These are phyloP conservation scores for Geotrypetes seraphini DNA, from an alignment of 2,797 vertebrate genomes.

Conservation along the genomic window DNA sequence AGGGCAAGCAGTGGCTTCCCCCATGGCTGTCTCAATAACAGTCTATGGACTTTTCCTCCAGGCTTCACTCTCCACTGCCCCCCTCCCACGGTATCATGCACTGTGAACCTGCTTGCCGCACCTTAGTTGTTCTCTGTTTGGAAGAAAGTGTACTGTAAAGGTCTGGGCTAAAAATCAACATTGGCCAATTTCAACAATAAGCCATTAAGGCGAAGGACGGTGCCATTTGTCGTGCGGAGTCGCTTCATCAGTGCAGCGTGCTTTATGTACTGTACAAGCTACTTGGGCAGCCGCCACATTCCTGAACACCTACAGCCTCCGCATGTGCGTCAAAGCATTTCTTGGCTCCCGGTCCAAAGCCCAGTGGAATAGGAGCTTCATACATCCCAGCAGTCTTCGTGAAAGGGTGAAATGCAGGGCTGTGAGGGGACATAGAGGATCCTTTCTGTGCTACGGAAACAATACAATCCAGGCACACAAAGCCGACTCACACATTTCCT, in stretches of 20 bases:
- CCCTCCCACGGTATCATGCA: no score
- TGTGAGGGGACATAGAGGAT: slow-evolving; percentile 8
- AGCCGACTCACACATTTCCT: no score
- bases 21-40: no score
- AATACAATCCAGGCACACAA: slow-evolving; percentile 3
- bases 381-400: slow-evolving; percentile 16
- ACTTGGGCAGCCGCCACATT: slow-evolving; percentile 43
- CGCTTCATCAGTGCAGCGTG: slow-evolving; percentile 21
- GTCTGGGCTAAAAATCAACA: no score
- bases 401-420: slow-evolving; percentile 19
- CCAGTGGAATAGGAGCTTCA: slow-evolving; percentile 21
- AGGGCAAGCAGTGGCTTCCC: no score
- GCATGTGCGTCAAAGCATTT: slow-evolving; percentile 42
- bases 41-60: no score
- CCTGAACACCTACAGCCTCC: slow-evolving; percentile 44
- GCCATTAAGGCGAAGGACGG: rapidly evolving
- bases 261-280: slow-evolving; percentile 31
- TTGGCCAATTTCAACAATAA: no score
- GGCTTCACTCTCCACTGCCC: no score
- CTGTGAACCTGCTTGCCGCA: no score
- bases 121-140: no score
- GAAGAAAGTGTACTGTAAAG: no score
- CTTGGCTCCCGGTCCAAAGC: slow-evolving; percentile 25
- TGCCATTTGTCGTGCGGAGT: no score
- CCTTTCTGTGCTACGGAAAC: slow-evolving; percentile 5